Percentiles rank a stretch among this genome's conserved stretches.
phyloP scores from a whole-genome alignment of 2,797 vertebrate species.

The Thunnus albacares region DNA sequence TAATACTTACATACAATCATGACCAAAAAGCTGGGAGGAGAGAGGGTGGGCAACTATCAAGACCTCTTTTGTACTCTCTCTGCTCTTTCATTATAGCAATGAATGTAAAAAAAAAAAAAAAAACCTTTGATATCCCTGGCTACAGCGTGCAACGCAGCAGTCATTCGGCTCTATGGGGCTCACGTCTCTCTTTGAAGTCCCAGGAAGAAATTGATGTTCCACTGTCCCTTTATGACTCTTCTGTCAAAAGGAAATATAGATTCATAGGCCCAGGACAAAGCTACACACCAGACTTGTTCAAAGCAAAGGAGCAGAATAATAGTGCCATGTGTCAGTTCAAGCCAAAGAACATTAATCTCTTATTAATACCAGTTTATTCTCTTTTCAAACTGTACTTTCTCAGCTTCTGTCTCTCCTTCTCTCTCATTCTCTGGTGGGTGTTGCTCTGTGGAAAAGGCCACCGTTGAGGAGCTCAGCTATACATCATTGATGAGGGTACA shows the following conservation, averaged over 20 bases:
- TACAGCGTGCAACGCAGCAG: conserved; percentile 70
- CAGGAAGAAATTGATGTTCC: conserved; percentile 81
- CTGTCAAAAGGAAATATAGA: conserved; percentile 80
- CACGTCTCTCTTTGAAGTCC: conserved; percentile 77
- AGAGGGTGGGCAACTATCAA: conserved; percentile 73
- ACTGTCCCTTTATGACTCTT: conserved; percentile 80
- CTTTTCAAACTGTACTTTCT: conserved; percentile 72
- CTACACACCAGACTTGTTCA: conserved; percentile 74
- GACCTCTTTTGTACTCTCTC: conserved; percentile 76
- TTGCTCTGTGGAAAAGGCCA: conserved; percentile 71
- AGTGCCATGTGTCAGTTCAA: conserved; percentile 65
- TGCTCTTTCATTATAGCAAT: conserved; percentile 83
- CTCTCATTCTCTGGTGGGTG: conserved; percentile 53
- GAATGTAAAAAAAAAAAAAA: conserved; percentile 68
- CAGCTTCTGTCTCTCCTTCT: conserved; percentile 52
- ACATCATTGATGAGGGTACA: conserved; percentile 85
- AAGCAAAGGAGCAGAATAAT: conserved; percentile 75
- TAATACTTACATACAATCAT: conserved; percentile 79
- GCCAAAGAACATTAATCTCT: conserved; percentile 80
- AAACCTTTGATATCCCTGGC: conserved; percentile 77
- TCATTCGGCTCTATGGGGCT: conserved; percentile 67
- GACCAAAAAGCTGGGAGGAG: conserved; percentile 77
- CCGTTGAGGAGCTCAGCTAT: conserved; percentile 75
- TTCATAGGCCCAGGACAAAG: conserved; percentile 75
- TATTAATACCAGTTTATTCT: conserved; percentile 82